phyloP scores from a whole-genome alignment of 2,888 invertebrate species.

The Norana najaformis region DNA sequence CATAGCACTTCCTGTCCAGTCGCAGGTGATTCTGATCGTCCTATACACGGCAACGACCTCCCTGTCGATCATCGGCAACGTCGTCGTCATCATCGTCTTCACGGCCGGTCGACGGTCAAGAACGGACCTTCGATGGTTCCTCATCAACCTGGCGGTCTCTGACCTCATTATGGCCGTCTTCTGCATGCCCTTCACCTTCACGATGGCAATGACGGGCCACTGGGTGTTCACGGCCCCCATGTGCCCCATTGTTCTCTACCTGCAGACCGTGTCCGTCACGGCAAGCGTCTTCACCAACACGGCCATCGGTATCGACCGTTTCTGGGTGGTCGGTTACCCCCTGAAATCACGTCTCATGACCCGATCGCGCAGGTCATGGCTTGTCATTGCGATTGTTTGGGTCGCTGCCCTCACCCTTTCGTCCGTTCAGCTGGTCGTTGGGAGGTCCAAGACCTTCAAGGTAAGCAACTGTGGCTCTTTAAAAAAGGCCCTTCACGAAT shows the following conservation, averaged over 20 bases:
- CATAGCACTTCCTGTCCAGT: conserved; percentile 32
- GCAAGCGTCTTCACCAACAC: conserved; percentile 65
- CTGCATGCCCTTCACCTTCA: conserved; percentile 84
- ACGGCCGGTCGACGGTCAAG: conserved; percentile 58
- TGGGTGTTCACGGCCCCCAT: conserved; percentile 66
- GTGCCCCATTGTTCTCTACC: conserved; percentile 65
- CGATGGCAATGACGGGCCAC: conserved; percentile 61
- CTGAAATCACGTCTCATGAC: conserved; percentile 60
- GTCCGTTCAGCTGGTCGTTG: conserved; percentile 60
- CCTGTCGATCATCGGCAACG: conserved; percentile 64
- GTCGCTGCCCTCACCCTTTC: conserved; percentile 58
- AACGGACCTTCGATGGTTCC: conserved; percentile 68
- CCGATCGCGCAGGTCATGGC: conserved; percentile 57
- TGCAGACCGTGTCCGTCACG: conserved; percentile 64
- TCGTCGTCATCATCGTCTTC: conserved; percentile 64
- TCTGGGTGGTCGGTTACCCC: conserved; percentile 54
- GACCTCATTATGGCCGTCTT: conserved; percentile 87
- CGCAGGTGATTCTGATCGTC: conserved; percentile 58
- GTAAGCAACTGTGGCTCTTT: not conserved
- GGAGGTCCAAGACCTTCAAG: conserved; percentile 42
- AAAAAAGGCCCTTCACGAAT: too few species aligned
- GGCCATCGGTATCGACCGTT: conserved; percentile 65
- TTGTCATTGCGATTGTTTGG: conserved; percentile 63
- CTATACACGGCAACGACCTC: conserved; percentile 64
- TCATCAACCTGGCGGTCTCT: conserved; percentile 81